Evolutionary conservation across 2,888 invertebrate species (phyloP).

Genomic region (Acrobasis consociella): DNA sequence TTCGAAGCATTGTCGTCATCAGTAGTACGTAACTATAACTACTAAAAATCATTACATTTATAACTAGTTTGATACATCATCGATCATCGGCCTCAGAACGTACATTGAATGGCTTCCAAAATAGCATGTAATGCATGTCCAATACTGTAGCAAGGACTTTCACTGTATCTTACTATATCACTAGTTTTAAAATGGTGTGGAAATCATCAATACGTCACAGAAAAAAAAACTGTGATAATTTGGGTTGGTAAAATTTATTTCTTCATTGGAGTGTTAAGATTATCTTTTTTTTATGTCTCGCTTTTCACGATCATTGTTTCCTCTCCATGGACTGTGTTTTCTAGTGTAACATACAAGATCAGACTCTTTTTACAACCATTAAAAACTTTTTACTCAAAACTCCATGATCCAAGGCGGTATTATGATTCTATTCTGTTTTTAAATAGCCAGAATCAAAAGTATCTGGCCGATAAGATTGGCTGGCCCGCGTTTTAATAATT

Average conservation of each 20-base stretch:
- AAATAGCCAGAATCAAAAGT: neutral
- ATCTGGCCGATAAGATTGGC: neutral
- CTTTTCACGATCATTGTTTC: slow-evolving; percentile 54
- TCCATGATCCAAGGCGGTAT: slow-evolving; percentile 9
- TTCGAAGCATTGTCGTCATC: neutral
- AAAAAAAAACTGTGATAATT: slow-evolving; percentile 28
- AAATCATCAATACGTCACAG: neutral
- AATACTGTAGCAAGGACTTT: slow-evolving; percentile 49
- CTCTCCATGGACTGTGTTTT: slow-evolving; percentile 79
- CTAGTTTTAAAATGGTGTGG: slow-evolving; percentile 7
- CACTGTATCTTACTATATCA: slow-evolving; percentile 25
- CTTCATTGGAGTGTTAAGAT: slow-evolving; percentile 14
- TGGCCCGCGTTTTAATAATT: neutral
- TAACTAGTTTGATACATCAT: neutral
- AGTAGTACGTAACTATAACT: neutral
- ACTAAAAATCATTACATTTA: neutral
- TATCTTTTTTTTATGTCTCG: slow-evolving; percentile 31
- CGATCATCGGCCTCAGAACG: slow-evolving; percentile 21
- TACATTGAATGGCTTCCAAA: slow-evolving; percentile 29
- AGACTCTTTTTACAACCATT: slow-evolving; percentile 25
- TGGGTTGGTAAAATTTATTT: slow-evolving; percentile 47
- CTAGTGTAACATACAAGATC: slow-evolving; percentile 39
- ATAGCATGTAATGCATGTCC: slow-evolving; percentile 61
- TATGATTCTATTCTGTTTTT: neutral
- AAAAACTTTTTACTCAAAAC: slow-evolving; percentile 18